Evolutionary conservation across 1,140 invertebrate genomes (phyloP).

Genomic region (Aphelinus atriplicis): DNA sequence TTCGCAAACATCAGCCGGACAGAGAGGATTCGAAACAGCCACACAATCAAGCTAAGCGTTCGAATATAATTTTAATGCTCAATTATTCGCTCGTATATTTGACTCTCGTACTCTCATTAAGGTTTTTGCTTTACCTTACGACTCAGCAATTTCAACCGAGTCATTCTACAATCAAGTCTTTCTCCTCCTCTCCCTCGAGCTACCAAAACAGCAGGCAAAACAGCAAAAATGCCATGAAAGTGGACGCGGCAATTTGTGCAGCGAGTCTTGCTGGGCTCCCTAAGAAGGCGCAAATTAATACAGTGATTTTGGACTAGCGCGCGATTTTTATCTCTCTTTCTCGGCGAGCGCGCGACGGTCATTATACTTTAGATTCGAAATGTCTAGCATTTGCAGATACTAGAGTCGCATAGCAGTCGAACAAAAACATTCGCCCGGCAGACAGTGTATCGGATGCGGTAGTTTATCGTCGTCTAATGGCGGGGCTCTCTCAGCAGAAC

Average conservation of each 20-base stretch:
- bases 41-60: neutral
- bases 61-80: conserved; percentile 11
- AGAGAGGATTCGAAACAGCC: neutral
- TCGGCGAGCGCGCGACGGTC: neutral
- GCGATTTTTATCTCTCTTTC: too few relatives aligned
- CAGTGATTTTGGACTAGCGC: neutral
- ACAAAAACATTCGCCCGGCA: neutral
- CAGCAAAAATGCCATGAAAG: conserved; percentile 8
- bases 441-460: conserved; percentile 37
- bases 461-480: conserved; percentile 44
- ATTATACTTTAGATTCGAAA: conserved; percentile 23
- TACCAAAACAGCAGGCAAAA: neutral
- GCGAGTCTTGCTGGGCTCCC: neutral
- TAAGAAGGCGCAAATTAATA: conserved; percentile 22
- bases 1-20: too few relatives aligned
- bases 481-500: conserved; percentile 36
- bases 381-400: conserved; percentile 19
- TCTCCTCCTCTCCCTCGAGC: neutral
- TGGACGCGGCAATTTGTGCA: neutral
- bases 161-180: conserved; percentile 26
- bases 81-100: neutral
- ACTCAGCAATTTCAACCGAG: conserved; percentile 17
- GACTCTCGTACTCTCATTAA: neutral
- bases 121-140: neutral
- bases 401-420: too few relatives aligned